Evolutionary conservation across 2,797 vertebrate species (phyloP).

Genomic region (Caiman crocodilus): DNA sequence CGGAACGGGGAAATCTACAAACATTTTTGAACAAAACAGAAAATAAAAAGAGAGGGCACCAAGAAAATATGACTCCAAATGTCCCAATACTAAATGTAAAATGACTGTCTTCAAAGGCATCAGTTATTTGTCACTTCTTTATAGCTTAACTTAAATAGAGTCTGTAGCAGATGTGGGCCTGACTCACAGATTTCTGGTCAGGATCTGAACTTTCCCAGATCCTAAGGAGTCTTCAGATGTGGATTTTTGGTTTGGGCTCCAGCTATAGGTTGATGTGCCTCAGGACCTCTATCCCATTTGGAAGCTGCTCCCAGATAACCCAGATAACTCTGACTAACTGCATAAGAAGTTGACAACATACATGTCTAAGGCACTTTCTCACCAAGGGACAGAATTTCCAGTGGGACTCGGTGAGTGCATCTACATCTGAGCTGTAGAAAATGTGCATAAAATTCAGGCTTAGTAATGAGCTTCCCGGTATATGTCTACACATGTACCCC

Average conservation of each 20-base stretch:
- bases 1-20: background rate
- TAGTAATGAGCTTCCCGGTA: too few species aligned
- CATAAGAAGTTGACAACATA: conserved; percentile 20
- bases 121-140: background rate
- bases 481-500: too few species aligned
- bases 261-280: too few species aligned
- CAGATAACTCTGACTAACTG: background rate
- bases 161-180: background rate
- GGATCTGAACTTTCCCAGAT: background rate
- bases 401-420: background rate
- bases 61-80: background rate
- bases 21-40: background rate
- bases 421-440: too few species aligned
- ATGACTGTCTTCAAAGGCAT: background rate
- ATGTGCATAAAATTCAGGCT: too few species aligned
- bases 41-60: background rate
- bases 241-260: background rate
- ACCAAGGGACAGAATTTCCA: background rate
- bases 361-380: conserved; percentile 29
- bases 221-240: accelerated
- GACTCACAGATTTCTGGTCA: background rate
- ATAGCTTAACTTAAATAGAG: background rate
- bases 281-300: too few species aligned
- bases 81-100: background rate
- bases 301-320: too few species aligned